These are phyloP conservation scores for Napeogenes inachia DNA, from an alignment of 2,888 invertebrate species.

Conservation along the genomic window DNA sequence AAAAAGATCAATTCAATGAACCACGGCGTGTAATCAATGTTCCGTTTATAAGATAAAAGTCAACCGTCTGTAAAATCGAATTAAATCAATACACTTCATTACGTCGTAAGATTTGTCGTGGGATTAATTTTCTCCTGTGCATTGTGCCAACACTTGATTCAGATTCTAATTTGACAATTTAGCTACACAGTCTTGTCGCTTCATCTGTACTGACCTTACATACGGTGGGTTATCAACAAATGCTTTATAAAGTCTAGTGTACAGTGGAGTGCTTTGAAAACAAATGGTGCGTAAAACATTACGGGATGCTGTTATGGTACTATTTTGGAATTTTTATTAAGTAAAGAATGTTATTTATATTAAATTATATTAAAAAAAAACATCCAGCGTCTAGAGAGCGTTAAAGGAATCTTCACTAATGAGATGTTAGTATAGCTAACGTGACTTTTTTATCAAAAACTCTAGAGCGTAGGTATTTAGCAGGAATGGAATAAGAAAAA, in stretches of 20 bases:
- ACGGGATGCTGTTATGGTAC: background rate
- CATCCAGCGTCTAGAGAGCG: no score
- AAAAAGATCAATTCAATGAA: no score
- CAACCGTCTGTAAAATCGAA: conserved; percentile 22
- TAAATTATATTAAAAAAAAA: no score
- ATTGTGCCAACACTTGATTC: conserved; percentile 64
- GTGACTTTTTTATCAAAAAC: no score
- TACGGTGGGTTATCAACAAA: conserved; percentile 36
- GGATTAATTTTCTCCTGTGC: conserved; percentile 51
- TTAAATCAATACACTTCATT: conserved; percentile 16
- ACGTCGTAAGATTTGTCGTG: conserved; percentile 44
- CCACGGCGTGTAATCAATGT: no score
- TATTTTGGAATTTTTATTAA: no score
- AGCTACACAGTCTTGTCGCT: conserved; percentile 51
- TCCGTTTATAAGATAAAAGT: conserved; percentile 12
- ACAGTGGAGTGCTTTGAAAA: conserved; percentile 15
- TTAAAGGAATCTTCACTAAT: no score
- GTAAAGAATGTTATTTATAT: no score
- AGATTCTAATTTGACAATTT: conserved; percentile 61
- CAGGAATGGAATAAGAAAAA: no score
- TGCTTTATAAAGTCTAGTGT: conserved; percentile 17
- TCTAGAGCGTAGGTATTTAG: no score
- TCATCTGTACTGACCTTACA: conserved; percentile 40
- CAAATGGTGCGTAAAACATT: background rate
- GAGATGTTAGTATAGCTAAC: no score